These are phyloP conservation scores for Adineta ricciae DNA, from an alignment of 2,888 invertebrate species.

Conservation along the genomic window DNA sequence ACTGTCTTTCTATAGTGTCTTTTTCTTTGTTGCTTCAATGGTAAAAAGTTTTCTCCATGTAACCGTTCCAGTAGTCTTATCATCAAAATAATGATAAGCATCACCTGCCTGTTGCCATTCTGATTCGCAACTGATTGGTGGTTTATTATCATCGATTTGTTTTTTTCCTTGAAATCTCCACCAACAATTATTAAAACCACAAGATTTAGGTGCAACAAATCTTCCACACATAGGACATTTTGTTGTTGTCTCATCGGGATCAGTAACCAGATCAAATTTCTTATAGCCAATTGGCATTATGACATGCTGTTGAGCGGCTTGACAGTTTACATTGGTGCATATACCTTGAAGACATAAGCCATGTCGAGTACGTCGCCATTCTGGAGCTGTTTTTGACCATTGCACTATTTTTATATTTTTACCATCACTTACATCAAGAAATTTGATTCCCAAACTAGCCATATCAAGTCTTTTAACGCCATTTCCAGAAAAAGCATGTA, in stretches of 20 bases:
- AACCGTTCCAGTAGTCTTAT: background rate
- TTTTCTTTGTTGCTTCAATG: background rate
- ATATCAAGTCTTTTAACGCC: too few relatives aligned
- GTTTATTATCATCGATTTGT: too few relatives aligned
- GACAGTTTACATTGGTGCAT: too few relatives aligned
- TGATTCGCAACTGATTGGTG: background rate
- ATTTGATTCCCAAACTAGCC: background rate
- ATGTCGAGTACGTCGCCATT: background rate
- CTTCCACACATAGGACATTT: background rate
- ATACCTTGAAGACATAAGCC: background rate
- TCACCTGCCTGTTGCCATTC: background rate
- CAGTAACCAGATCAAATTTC: background rate
- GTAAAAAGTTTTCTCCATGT: background rate
- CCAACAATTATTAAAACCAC: background rate
- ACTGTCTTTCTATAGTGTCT: background rate
- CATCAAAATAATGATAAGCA: background rate
- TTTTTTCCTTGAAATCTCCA: background rate
- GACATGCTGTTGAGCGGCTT: too few relatives aligned
- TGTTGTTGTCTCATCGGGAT: background rate
- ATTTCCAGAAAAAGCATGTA: too few relatives aligned
- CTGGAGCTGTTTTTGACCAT: background rate
- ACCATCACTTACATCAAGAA: background rate
- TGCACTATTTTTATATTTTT: background rate
- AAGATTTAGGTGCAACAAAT: background rate
- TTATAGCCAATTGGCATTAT: background rate